Evolutionary conservation across 2,113 vertebrate genomes (phyloP).

Genomic region (Parotia lawesii): DNA sequence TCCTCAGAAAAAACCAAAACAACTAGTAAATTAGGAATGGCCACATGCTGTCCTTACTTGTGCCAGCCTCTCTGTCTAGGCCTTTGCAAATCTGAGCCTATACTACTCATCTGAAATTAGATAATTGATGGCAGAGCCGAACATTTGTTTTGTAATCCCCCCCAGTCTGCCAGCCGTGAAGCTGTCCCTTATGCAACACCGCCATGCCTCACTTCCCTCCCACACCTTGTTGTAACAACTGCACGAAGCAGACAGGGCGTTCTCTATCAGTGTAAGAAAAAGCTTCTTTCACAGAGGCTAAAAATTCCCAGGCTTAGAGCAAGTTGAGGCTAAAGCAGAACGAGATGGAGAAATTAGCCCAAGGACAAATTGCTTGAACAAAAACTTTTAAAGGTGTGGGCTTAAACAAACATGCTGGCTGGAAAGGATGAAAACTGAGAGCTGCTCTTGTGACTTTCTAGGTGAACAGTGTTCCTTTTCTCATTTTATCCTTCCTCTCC

Average conservation of each 20-base stretch:
- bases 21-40: not conserved
- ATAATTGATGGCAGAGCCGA: not conserved
- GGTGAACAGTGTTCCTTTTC: not conserved
- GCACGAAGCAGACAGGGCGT: not conserved
- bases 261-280: not conserved
- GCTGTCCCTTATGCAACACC: not conserved
- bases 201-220: not conserved
- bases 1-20: not conserved
- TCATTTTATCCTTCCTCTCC: not conserved
- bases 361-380: constrained; percentile 11
- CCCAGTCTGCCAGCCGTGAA: not conserved
- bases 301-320: constrained; percentile 2
- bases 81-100: not conserved
- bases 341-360: not conserved
- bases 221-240: not conserved
- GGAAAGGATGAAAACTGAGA: not conserved
- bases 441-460: not conserved
- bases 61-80: not conserved
- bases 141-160: not conserved
- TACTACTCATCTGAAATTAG: not conserved
- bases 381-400: constrained; percentile 11
- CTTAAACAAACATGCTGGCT: constrained; percentile 7
- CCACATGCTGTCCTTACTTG: not conserved
- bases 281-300: not conserved
- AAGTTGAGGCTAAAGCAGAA: constrained; percentile 6